Conservation (phyloP, 1,140 invertebrate genomes). For the Drosophila biarmipes region DNA sequence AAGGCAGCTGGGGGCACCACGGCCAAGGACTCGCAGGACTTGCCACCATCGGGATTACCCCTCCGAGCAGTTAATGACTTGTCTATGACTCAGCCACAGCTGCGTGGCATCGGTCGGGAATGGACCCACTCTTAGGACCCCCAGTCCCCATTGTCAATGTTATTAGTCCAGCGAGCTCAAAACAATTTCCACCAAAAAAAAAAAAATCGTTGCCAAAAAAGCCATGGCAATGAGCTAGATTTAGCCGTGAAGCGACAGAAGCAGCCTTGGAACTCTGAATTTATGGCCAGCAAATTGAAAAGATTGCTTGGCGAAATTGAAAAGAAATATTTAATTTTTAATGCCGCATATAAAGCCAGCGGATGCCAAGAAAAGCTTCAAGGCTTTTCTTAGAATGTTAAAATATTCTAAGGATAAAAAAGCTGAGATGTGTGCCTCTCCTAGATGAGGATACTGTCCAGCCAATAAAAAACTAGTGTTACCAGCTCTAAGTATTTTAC, state of each 20-base stretch:
- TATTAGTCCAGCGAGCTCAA: constrained; percentile 62
- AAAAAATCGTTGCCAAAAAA: constrained; percentile 46
- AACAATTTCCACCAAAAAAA: constrained; percentile 60
- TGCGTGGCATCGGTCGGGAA: constrained; percentile 8
- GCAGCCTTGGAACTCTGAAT: constrained; percentile 22
- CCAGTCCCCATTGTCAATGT: constrained; percentile 39
- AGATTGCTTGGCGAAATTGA: constrained; percentile 21
- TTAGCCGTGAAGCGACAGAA: constrained; percentile 6
- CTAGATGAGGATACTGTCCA: no score
- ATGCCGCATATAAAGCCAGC: neutral
- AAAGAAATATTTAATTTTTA: constrained; percentile 22
- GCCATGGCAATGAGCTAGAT: constrained; percentile 28
- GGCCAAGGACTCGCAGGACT: neutral
- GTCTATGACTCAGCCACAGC: constrained; percentile 56
- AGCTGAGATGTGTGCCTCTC: no score
- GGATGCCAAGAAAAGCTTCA: neutral
- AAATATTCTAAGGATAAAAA: neutral
- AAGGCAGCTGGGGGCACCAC: constrained; percentile 30
- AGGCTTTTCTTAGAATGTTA: neutral
- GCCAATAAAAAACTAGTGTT: no score
- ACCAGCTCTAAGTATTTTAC: no score
- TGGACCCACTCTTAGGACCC: neutral
- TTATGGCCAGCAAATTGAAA: constrained; percentile 49
- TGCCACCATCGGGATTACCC: constrained; percentile 1
- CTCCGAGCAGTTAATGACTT: constrained; percentile 38